These are phyloP conservation scores for Philotrypesis tridentata DNA, from an alignment of 1,140 invertebrate genomes.

Conservation along the genomic window DNA sequence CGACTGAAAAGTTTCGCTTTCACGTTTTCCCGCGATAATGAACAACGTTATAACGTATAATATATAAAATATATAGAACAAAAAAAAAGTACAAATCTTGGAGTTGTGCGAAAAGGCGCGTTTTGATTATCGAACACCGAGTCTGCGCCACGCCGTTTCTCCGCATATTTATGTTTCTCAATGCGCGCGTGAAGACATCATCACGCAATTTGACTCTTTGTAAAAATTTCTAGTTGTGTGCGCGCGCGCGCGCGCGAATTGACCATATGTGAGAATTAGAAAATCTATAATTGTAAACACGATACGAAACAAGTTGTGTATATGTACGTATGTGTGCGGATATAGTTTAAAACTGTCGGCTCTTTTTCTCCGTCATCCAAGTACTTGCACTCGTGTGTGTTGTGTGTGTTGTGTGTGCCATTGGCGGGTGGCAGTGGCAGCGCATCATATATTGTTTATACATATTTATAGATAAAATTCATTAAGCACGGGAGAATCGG, in stretches of 20 bases:
- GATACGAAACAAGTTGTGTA: not conserved
- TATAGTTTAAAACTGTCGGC: not conserved
- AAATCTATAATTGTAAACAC: not conserved
- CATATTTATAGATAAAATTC: slow-evolving; percentile 1
- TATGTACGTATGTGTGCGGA: no score
- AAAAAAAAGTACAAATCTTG: slow-evolving; percentile 15
- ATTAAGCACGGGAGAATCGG: not conserved
- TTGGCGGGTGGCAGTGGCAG: slow-evolving; percentile 8
- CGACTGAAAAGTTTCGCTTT: not conserved
- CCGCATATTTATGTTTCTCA: not conserved
- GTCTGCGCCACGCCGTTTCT: not conserved
- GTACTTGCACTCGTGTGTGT: slow-evolving; percentile 29
- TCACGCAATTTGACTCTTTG: no score
- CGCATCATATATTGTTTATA: slow-evolving; percentile 11
- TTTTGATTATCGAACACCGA: slow-evolving; percentile 26
- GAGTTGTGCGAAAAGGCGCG: slow-evolving; percentile 7
- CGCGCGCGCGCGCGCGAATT: not conserved
- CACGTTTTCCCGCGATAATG: slow-evolving; percentile 5
- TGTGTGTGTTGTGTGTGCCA: no score
- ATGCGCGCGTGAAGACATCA: not conserved
- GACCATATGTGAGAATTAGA: not conserved
- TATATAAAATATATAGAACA: slow-evolving; percentile 8
- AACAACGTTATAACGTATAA: not conserved
- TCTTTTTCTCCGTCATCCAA: not conserved
- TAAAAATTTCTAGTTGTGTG: not conserved